Base-by-base conservation (phyloP, 2,113 vertebrate genomes). In the Atlantisia rogersi region DNA sequence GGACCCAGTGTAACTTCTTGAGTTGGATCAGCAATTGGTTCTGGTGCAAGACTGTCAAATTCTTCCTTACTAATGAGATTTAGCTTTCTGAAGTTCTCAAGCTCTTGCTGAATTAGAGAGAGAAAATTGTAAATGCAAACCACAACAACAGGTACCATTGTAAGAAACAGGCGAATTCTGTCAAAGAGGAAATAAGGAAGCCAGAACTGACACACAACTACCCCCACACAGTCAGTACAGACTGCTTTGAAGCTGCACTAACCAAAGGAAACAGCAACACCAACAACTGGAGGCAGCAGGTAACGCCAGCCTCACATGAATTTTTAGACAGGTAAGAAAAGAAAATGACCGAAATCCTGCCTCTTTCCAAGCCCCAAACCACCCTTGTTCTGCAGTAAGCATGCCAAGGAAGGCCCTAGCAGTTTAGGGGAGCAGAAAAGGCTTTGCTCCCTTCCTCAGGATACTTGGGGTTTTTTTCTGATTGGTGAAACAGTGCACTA, bases 61-160 rank as follows among this genome's bases (percentile, higher is more conserved):
- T 99, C 98, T 32, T 99, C 98, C 97, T 99, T 98, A 97, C 97
- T 99, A 97, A 99, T 98, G 81, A 99, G 91, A 94, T 98, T 99
- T 64, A 99, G 95, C 98, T 99, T 99, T 97, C 98, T 99, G 90
- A 99, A 99, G 97, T 98, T 98, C 94, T 99, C 99, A 78, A 98
- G 97, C 92, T 99, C 99, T 98, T 99, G 98, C 98, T 98, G 96
- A 96, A 97, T 93, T 69, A 87, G 74, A 97, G 81, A 96, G 97
- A 97, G 74, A 86, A 98, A 92, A 92, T 90, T 78, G 96, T 95
- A 95, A 98, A 81, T 15, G 50, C 67, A 88, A 94, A 93, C 63
- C 67, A 91, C 15, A 20, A 64, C 12, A 95, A 60, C 5, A 18
- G 29, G 5, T 37, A 81, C 28, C 77, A 70, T 78, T 42, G 46